Base-by-base conservation (phyloP, 2,113 vertebrate species). In the Stercorarius parasiticus region DNA sequence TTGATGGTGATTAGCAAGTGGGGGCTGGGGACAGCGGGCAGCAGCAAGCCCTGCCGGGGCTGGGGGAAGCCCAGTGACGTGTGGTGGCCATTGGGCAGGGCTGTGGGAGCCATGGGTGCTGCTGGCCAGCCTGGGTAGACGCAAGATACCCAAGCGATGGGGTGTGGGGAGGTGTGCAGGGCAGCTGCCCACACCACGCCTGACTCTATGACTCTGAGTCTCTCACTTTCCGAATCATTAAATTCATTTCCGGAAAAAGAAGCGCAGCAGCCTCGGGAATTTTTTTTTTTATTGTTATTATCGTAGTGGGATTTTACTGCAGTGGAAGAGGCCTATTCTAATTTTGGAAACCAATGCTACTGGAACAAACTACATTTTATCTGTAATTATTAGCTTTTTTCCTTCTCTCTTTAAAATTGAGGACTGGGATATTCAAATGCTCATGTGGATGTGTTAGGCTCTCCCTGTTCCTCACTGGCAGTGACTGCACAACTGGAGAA, bases 371-470 rank as follows among this genome's bases (percentile, higher is more conserved):
- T 22, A 26, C 4, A 27, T 72, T 77, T 72, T 53, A 52, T 19
- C 30, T 80, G 27, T n/a, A 65, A 47, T 85, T 64, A 93, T 16
- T 40, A 22, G 3, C 1, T 42, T 65, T 53, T 40, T 25, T 12
- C 15, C 8, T 67, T 78, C 42, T 65, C 16, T 45, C 42, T 20
- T 50, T 82, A 22, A 61, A 82, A 77, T 3, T 23, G 43, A 61
- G 22, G 9, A 32, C 40, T 45, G 49, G n/a, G 20, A 58, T 77
- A 83, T 56, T 65, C 34, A 64, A 53, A 80, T 1, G 2, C 9
- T n/a, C 3, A 0, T 21, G 17, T 0, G 3, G 1, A 6, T 82
- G 47, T 3, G 0, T 0, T 22, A 42, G 21, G 25, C 18, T n/a
- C 34, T 70, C 27, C 45, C 21, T 30, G 3, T 13, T 67, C 38